Base-by-base conservation (phyloP, 2,888 invertebrate genomes). In the Drosophila robusta region DNA sequence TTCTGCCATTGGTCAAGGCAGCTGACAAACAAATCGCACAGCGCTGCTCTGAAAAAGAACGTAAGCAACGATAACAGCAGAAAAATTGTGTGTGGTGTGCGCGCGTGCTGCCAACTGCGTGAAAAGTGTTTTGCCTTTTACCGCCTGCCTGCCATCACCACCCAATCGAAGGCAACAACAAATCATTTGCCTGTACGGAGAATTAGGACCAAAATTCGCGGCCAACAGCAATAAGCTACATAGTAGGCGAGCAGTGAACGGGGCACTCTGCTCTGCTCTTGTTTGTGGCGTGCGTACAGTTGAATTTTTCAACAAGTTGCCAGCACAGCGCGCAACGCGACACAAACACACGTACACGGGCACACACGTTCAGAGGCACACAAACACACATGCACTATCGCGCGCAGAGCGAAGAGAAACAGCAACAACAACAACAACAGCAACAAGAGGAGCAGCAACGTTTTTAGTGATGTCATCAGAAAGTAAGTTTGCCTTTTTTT, bases 381-480 rank as follows among this genome's bases (percentile, higher is more conserved):
- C 18, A 68, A 8, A 22, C 16, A 38, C 8, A 68, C 65, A 63
- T 11, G 44, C 22, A 45, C 45, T 50, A 66, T 47, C 57, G 64
- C 70, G 57, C 66, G 69, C 65, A 77, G 74, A 51, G 67, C 47
- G 75, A n/a, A 72, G 71, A 67, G 71, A 70, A 78, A 46, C 58
- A 45, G 41, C 47, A 67, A 49, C 32, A 56, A 14, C 41, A 74
- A 58, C 65, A 65, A 39, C 44, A 69, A 60, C 62, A 70, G 18
- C 65, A 65, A 63, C 70, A 58, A 63, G 50, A 49, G 64, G 38
- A 71, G 60, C 70, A 72, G 84, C 84, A 76, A 73, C 87, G 82
- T 76, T 89, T 83, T 87, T 87, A 89, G 89, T 87, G 85, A 85
- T 89, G 85, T 85, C 89, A 89, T 85, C 84, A 89, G 81, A 89